Evolutionary conservation across 1,140 invertebrate species (phyloP), one percentile per base, ranked within the genome.

Genomic region (Drosophila pseudoobscura): DNA sequence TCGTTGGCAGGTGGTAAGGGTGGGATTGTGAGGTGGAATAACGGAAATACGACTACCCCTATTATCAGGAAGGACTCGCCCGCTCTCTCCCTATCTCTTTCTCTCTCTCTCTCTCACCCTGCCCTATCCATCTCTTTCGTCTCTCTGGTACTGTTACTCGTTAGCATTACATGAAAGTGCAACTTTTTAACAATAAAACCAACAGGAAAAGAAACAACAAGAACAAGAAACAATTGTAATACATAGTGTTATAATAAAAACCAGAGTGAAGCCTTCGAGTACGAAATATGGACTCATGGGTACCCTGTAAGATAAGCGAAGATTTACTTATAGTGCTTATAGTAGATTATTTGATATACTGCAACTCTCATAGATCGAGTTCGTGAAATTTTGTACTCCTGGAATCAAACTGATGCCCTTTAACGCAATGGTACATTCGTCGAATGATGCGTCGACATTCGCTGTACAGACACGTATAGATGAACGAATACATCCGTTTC

Each of bases 161-260:
- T 80, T 80, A 79, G 61, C 65, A 45, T 75, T 84, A 83, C 80
- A 75, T 83, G 80, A 84, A 85, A 83, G 80, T 78, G 80, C 80
- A 83, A 83, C 80, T 83, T 85, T 85, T 71, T 58, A 71, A 79
- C 51, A 76, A 78, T 66, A 76, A 31, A 65, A 53, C 17, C 55
- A 54, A 41, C 43, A 53, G 43, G 54, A 46, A 44, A 39, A 47
- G 44, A 47, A 51, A 55, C 65, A 57, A 49, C 52, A 76, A 69
- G 54, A 56, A 41, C 35, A 71, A 41, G 24, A 58, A 83, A 83
- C 75, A 75, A 79, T 76, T 76, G 51, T 65, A 52, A 65, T 79
- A 83, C 80, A 79, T 66, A 85, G 58, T 66, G 68, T 76, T 72
- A 79, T 80, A 76, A 79, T 85, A 85, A 84, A 80, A 83, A 61